These are phyloP conservation scores for Drosophila paracracens DNA, from an alignment of 2,888 invertebrate species.

Conservation along the genomic window DNA sequence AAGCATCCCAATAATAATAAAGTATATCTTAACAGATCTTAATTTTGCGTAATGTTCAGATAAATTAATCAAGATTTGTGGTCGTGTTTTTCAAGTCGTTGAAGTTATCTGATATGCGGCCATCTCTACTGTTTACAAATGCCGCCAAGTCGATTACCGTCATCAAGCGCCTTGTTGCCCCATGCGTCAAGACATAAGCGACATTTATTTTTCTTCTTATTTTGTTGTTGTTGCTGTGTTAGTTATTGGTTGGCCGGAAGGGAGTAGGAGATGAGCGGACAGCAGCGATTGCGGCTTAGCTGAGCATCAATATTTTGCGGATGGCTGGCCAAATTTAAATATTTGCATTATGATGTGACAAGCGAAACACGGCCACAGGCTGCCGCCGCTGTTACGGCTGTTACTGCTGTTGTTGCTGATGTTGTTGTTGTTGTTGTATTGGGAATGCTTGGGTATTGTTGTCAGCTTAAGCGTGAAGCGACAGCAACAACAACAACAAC, in stretches of 20 bases:
- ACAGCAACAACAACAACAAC: constrained; percentile 13
- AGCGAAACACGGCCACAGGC: constrained; percentile 45
- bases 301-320: constrained; percentile 71
- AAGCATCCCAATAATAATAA: neutral
- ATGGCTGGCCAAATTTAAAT: constrained; percentile 63
- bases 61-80: neutral
- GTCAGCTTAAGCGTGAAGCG: constrained; percentile 18
- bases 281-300: constrained; percentile 60
- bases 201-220: constrained; percentile 8
- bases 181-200: constrained; percentile 46
- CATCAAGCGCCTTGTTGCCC: constrained; percentile 47
- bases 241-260: constrained; percentile 7
- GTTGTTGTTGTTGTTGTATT: constrained; percentile 2
- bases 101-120: neutral
- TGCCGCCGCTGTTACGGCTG: neutral
- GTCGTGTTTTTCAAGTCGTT: neutral
- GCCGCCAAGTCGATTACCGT: constrained; percentile 44
- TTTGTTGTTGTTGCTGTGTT: neutral
- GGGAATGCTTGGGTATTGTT: constrained; percentile 6
- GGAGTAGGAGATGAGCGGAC: neutral
- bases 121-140: neutral
- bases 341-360: constrained; percentile 73
- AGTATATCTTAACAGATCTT: neutral
- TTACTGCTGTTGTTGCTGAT: neutral
- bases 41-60: neutral